These are phyloP conservation scores for Caenorhabditis remanei DNA, from an alignment of 1,140 invertebrate species.

Conservation along the genomic window DNA sequence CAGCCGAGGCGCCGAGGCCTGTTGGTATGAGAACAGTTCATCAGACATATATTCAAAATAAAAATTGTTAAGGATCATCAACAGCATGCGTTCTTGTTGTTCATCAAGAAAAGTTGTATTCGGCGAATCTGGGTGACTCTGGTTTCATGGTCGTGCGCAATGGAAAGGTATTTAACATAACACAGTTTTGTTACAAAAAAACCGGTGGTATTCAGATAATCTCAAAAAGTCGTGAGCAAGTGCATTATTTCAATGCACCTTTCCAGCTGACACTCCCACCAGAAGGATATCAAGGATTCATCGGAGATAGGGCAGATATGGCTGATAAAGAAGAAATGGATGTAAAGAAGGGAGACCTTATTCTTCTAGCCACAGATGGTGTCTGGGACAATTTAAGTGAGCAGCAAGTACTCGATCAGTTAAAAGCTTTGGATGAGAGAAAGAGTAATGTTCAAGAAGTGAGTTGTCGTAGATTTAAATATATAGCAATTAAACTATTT, in stretches of 20 bases:
- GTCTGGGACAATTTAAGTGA: constrained; percentile 98
- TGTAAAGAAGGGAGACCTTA: constrained; percentile 93
- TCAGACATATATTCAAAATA: neutral
- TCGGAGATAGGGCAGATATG: constrained; percentile 85
- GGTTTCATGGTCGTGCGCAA: constrained; percentile 92
- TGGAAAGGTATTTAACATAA: constrained; percentile 72
- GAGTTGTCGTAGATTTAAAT: neutral
- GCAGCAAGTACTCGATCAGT: constrained; percentile 86
- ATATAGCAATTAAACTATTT: neutral
- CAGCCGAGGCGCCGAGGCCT: constrained; percentile 57
- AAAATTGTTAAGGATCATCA: constrained; percentile 85
- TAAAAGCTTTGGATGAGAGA: constrained; percentile 78
- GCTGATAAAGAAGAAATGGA: constrained; percentile 90
- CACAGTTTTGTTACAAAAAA: neutral
- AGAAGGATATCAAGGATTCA: constrained; percentile 80
- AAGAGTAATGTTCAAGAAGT: constrained; percentile 84
- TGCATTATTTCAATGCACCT: constrained; percentile 98
- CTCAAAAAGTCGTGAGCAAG: constrained; percentile 92
- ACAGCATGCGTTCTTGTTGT: constrained; percentile 95
- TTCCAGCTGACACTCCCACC: constrained; percentile 94
- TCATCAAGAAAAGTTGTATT: constrained; percentile 90
- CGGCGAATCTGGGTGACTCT: constrained; percentile 98
- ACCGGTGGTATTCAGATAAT: constrained; percentile 82
- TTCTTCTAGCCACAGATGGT: constrained; percentile 94
- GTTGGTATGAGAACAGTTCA: constrained; percentile 36